Evolutionary conservation across 2,797 vertebrate genomes (phyloP).

Genomic region (Acrossocheilus wenchowensis): DNA sequence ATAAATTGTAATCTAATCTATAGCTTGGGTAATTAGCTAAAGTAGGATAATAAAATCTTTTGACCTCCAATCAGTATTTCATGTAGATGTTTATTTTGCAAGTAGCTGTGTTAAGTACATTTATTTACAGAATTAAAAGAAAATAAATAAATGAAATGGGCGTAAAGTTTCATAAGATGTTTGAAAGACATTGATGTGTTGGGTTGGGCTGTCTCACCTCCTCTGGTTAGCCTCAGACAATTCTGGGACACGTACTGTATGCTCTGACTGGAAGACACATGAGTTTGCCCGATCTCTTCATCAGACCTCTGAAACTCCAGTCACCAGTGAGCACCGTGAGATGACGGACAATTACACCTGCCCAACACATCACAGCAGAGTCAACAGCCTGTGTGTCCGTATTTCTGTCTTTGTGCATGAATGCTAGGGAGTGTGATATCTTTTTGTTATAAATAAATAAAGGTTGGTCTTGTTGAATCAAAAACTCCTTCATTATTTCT

Average conservation of each 20-base stretch:
- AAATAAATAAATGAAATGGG: neutral
- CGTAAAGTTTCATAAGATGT: neutral
- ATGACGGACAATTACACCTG: constrained; percentile 46
- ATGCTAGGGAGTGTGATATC: neutral
- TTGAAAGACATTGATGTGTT: neutral
- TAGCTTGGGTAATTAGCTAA: neutral
- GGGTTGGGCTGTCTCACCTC: neutral
- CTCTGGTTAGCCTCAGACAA: constrained; percentile 12
- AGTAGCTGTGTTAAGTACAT: neutral
- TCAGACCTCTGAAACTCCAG: constrained; percentile 22
- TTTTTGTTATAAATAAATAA: constrained; percentile 5
- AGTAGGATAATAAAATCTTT: neutral
- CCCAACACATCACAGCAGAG: constrained; percentile 14
- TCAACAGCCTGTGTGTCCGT: constrained; percentile 23
- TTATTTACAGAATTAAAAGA: neutral
- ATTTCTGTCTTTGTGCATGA: constrained; percentile 5
- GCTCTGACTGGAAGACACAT: constrained; percentile 22
- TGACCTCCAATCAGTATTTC: neutral
- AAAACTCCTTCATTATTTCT: constrained; percentile 57
- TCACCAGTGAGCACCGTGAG: neutral
- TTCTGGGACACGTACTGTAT: neutral
- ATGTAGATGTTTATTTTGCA: neutral
- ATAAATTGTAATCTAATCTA: neutral
- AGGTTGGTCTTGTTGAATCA: constrained; percentile 32
- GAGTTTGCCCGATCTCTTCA: neutral